Percentiles rank a stretch among this genome's conserved stretches.
Evolutionary conservation across 2,113 vertebrate genomes (phyloP).

Genomic region (Otolemur garnettii): DNA sequence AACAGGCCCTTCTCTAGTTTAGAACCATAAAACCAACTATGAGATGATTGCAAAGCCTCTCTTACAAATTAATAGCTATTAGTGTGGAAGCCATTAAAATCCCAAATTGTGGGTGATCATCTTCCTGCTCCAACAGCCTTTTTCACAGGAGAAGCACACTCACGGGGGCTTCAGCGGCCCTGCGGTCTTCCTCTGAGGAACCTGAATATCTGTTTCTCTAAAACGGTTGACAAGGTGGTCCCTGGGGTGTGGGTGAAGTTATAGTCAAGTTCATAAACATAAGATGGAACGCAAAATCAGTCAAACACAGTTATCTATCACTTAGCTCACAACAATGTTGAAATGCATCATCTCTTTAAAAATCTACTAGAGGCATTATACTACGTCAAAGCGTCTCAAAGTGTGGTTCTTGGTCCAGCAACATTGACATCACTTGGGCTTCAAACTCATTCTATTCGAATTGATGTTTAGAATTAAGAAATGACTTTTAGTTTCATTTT

Average conservation of each 20-base stretch:
- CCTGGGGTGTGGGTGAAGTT: neutral
- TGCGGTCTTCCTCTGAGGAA: neutral
- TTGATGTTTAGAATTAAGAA: neutral
- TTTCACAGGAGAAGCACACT: neutral
- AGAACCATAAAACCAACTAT: neutral
- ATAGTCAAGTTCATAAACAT: slow-evolving; percentile 51
- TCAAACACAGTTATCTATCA: neutral
- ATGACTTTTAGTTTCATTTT: neutral
- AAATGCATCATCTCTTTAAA: slow-evolving; percentile 1
- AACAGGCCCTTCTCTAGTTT: neutral
- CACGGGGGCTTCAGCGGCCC: neutral
- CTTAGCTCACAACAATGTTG: slow-evolving; percentile 8
- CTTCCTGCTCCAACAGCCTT: neutral
- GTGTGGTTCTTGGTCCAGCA: neutral
- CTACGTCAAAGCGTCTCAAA: neutral
- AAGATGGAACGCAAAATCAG: neutral
- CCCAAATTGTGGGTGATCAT: neutral
- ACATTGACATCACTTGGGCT: too few species aligned
- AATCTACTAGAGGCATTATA: neutral
- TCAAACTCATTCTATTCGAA: neutral
- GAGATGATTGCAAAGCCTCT: slow-evolving; percentile 25
- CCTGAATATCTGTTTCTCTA: neutral
- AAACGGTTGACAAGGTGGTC: neutral
- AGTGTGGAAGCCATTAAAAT: neutral
- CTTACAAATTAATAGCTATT: neutral